A percentile compares a stretch with the other conserved stretches of the same genome.
phyloP scores from a whole-genome alignment of 2,113 vertebrate species.

The Pseudorasbora parva region DNA sequence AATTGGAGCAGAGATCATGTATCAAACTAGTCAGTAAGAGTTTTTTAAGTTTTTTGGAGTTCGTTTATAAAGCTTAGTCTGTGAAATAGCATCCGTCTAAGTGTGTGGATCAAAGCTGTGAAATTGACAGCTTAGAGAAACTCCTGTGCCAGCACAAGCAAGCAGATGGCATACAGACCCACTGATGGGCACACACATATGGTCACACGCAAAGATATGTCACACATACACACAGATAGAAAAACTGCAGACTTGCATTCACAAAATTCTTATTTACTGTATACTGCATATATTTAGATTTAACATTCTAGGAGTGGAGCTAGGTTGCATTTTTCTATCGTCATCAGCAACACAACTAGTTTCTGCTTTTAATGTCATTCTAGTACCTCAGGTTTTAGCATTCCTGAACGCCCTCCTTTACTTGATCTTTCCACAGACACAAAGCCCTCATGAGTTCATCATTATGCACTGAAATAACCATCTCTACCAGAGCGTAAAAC shows the following conservation, averaged over 20 bases:
- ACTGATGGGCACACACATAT: conserved; percentile 78
- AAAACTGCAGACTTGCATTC: neutral
- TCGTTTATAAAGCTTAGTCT: conserved; percentile 1
- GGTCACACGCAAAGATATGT: conserved; percentile 51
- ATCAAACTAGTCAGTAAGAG: neutral
- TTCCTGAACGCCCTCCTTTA: neutral
- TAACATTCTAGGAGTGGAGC: neutral
- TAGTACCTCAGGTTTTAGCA: neutral
- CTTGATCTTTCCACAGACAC: conserved; percentile 1
- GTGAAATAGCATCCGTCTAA: conserved; percentile 28
- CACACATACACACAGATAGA: neutral
- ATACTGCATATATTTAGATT: neutral
- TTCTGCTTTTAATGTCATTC: neutral
- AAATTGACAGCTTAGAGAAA: conserved; percentile 70
- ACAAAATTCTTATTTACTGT: conserved; percentile 1
- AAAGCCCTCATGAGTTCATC: neutral
- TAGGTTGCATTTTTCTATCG: neutral
- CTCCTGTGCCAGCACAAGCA: conserved; percentile 74
- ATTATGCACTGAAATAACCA: conserved; percentile 5
- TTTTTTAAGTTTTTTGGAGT: neutral
- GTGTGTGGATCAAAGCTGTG: conserved; percentile 59
- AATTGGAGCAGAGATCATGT: neutral
- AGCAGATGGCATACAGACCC: conserved; percentile 76
- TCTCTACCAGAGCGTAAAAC: neutral
- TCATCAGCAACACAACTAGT: neutral